These are phyloP conservation scores for Brachyhypopomus gauderio DNA, from an alignment of 2,113 vertebrate species.

Conservation along the genomic window DNA sequence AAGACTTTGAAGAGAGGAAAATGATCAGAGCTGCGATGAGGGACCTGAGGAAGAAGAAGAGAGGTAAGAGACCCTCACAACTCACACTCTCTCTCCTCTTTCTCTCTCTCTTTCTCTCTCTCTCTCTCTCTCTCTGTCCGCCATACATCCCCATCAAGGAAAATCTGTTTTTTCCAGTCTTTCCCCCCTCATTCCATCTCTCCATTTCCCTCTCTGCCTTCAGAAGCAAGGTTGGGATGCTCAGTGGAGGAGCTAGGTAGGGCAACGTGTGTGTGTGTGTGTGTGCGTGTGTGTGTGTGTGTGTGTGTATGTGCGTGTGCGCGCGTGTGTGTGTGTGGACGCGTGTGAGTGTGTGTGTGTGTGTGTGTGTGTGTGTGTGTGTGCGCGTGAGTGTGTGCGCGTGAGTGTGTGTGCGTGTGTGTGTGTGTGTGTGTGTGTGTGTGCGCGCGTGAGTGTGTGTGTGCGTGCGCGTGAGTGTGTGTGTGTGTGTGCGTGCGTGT, in stretches of 20 bases:
- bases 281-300: constrained; percentile 54
- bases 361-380: constrained; percentile 65
- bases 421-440: constrained; percentile 64
- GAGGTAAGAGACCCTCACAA: constrained; percentile 75
- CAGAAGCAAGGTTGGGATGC: constrained; percentile 75
- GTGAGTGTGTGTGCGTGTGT: constrained; percentile 53
- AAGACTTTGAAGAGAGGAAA: constrained; percentile 91
- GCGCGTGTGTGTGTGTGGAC: constrained; percentile 66
- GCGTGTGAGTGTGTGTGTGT: constrained; percentile 53
- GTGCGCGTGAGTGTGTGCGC: no score
- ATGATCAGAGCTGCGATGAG: constrained; percentile 91
- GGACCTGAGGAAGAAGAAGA: constrained; percentile 91
- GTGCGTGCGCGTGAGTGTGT: no score
- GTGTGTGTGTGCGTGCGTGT: constrained; percentile 54
- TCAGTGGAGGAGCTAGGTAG: constrained; percentile 76
- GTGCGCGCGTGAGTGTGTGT: no score
- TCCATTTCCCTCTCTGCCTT: constrained; percentile 54
- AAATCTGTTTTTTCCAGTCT: background rate
- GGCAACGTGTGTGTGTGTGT: constrained; percentile 66
- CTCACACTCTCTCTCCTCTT: background rate
- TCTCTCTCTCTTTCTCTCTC: background rate
- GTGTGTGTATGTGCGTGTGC: constrained; percentile 52
- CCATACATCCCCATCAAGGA: background rate
- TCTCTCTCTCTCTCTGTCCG: background rate
- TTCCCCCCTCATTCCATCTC: background rate